These are phyloP conservation scores for Acleris sparsana DNA, from an alignment of 2,888 invertebrate genomes.

Conservation along the genomic window DNA sequence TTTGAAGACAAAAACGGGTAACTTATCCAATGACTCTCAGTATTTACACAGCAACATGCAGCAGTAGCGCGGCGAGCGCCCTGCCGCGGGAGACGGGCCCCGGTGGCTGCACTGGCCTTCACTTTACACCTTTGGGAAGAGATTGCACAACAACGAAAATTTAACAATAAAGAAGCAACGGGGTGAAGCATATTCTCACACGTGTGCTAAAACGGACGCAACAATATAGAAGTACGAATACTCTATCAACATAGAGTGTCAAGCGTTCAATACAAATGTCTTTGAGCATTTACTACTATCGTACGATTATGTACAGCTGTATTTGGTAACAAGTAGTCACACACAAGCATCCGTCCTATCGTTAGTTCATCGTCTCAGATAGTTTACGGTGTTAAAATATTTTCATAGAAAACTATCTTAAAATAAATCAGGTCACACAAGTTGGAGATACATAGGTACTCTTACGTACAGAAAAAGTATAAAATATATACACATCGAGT, in stretches of 20 bases:
- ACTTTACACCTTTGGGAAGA: constrained; percentile 37
- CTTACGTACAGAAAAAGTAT: constrained; percentile 47
- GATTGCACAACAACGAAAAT: constrained; percentile 38
- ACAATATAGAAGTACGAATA: constrained; percentile 13
- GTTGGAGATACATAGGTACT: constrained; percentile 64
- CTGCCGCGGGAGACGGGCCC: not conserved
- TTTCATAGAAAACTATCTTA: constrained; percentile 74
- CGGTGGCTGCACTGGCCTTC: not conserved
- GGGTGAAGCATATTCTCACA: constrained; percentile 44
- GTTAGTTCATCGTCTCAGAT: constrained; percentile 47
- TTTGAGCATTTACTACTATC: constrained; percentile 53
- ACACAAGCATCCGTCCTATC: constrained; percentile 50
- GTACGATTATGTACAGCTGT: constrained; percentile 59
- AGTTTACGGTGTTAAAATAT: constrained; percentile 59
- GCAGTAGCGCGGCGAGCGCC: not conserved
- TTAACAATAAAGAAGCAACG: constrained; percentile 32
- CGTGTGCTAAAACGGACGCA: constrained; percentile 52
- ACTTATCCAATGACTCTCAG: constrained; percentile 80
- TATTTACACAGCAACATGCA: constrained; percentile 63
- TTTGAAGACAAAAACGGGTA: constrained; percentile 78
- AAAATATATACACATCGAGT: constrained; percentile 40
- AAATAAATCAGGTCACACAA: constrained; percentile 83
- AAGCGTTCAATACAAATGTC: constrained; percentile 40
- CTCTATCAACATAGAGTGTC: constrained; percentile 39
- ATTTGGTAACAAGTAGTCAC: constrained; percentile 66